Base-by-base conservation (phyloP, 2,797 vertebrate genomes). In the Danionella dracula region DNA sequence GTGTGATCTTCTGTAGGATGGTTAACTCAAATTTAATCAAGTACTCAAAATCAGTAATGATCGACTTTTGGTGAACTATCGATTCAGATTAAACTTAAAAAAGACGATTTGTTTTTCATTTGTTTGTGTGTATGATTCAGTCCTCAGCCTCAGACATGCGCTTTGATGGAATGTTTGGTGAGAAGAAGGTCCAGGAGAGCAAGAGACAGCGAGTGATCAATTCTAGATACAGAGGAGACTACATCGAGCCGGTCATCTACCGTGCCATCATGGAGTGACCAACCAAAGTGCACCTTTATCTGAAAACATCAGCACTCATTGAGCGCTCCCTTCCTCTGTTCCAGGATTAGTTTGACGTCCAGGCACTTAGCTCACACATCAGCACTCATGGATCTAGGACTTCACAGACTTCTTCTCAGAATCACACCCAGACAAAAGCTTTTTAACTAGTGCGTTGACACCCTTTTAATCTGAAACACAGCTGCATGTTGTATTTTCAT, bases 81-180 rank as follows among this genome's bases (percentile, higher is more conserved):
- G n/a, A n/a, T n/a, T n/a, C n/a, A n/a, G n/a, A n/a, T n/a, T n/a
- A n/a, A n/a, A n/a, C n/a, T n/a, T n/a, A n/a, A n/a, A n/a, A n/a
- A n/a, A n/a, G n/a, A n/a, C n/a, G n/a, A n/a, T n/a, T n/a, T n/a
- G n/a, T n/a, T n/a, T n/a, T n/a, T n/a, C n/a, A n/a, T n/a, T n/a
- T 27, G 9, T 35, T 8, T 9, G 5, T 45, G 12, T 46, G 38
- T 61, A 42, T 63, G 20, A 17, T 65, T 17, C 78, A 96, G 96
- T 99, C 96, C 0, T 89, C 98, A 81, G 96, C 96, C 0, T 99
- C 96, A 5, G 96, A 99, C 83, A 99, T 98, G 96, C 93, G 96
- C 59, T 99, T 99, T 66, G 96, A 96, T 0, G 96, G 93, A 71
- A 98, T 99, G 84, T 99, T 99, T 20, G 93, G 94, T 1, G 95